Evolutionary conservation across 1,140 invertebrate species (phyloP).

Genomic region (Thalassaphorura encarpata): DNA sequence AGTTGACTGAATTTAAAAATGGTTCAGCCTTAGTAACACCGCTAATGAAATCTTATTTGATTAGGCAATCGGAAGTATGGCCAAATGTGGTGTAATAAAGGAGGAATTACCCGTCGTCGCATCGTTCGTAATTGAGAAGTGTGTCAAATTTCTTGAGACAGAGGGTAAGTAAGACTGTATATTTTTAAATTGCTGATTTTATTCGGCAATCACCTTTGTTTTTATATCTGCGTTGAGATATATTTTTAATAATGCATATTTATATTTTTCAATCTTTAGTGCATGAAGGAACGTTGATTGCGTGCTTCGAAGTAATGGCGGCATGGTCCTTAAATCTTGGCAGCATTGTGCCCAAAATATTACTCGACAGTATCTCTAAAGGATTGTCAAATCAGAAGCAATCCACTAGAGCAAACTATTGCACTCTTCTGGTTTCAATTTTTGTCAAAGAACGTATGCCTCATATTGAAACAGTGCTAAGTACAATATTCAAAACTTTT

Average conservation of each 20-base stretch:
- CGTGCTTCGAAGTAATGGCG: slow-evolving; percentile 65
- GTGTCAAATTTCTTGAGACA: slow-evolving; percentile 63
- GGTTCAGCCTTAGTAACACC: neutral
- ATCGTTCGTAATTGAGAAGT: slow-evolving; percentile 4
- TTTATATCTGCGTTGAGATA: neutral
- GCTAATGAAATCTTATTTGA: neutral
- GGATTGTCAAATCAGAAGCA: slow-evolving; percentile 11
- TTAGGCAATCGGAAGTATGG: slow-evolving; percentile 7
- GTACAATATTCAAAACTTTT: too few relatives aligned
- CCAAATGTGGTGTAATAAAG: neutral
- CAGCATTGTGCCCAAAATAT: neutral
- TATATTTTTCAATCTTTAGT: slow-evolving; percentile 42
- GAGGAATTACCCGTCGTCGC: neutral
- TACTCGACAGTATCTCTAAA: slow-evolving; percentile 17
- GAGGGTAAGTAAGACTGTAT: slow-evolving; percentile 49
- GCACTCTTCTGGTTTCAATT: slow-evolving; percentile 3
- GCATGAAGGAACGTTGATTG: slow-evolving; percentile 80
- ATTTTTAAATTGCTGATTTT: too few relatives aligned
- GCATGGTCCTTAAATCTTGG: slow-evolving; percentile 47
- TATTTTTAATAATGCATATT: slow-evolving; percentile 1
- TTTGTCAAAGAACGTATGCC: slow-evolving; percentile 1
- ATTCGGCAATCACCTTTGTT: neutral
- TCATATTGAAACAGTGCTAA: neutral
- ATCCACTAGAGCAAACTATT: slow-evolving; percentile 1
- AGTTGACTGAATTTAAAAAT: too few relatives aligned